A percentile compares a stretch with the other conserved stretches of the same genome.
phyloP scores from a whole-genome alignment of 2,888 invertebrate species.

The Eupithecia tripunctaria region DNA sequence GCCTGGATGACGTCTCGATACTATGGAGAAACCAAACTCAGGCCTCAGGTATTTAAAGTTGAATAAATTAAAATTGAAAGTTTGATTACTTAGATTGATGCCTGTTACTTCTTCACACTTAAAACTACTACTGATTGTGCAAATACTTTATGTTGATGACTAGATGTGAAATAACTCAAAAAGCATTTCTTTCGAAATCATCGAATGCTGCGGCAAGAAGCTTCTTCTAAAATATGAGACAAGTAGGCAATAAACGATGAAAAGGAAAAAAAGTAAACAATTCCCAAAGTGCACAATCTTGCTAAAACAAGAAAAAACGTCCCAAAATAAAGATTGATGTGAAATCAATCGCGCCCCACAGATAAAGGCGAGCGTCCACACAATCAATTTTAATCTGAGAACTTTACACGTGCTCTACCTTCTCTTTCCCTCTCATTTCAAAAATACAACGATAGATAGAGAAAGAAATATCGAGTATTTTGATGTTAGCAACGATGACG shows the following conservation, averaged over 20 bases:
- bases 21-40: neutral
- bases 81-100: no score
- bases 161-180: no score
- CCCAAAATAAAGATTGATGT: slow-evolving; percentile 82
- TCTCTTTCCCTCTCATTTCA: slow-evolving; percentile 53
- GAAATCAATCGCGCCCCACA: slow-evolving; percentile 81
- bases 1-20: neutral
- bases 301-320: slow-evolving; percentile 59
- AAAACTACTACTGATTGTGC: neutral
- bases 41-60: neutral
- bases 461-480: slow-evolving; percentile 63
- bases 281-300: slow-evolving; percentile 38
- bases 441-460: slow-evolving; percentile 45
- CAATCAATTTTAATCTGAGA: slow-evolving; percentile 84
- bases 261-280: slow-evolving; percentile 26
- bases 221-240: slow-evolving; percentile 6
- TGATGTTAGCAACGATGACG: slow-evolving; percentile 75
- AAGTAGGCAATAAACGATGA: neutral
- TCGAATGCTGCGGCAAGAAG: neutral
- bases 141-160: no score
- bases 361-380: slow-evolving; percentile 74
- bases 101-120: neutral
- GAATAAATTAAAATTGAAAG: neutral
- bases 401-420: slow-evolving; percentile 60
- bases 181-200: neutral